Percentiles rank a stretch among this genome's conserved stretches.
Evolutionary conservation across 1,140 invertebrate species (phyloP).

Genomic region (Dendrolimus kikuchii): DNA sequence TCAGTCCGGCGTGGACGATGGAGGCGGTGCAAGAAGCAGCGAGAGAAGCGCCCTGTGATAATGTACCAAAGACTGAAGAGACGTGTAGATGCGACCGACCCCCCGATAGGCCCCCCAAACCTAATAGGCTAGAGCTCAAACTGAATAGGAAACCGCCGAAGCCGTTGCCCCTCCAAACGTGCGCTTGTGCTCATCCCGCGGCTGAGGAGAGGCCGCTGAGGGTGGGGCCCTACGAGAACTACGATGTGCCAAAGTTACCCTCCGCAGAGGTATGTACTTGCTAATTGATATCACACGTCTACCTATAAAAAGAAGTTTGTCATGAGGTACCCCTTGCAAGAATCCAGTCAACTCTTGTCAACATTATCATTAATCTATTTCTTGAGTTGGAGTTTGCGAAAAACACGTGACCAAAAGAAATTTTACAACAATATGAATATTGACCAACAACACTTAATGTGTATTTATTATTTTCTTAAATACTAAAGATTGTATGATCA

Average conservation of each 20-base stretch:
- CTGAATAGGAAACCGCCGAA: conserved; percentile 61
- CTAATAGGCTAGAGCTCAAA: conserved; percentile 62
- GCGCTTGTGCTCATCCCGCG: conserved; percentile 26
- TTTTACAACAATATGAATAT: no score
- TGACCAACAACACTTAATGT: no score
- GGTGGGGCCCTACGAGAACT: conserved; percentile 81
- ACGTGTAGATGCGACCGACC: conserved; percentile 34
- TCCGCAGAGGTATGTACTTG: conserved; percentile 65
- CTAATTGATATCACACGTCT: neutral
- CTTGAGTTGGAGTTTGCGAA: no score
- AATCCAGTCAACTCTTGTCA: no score
- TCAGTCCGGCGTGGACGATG: conserved; percentile 78
- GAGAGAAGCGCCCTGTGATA: conserved; percentile 10
- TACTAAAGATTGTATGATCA: no score
- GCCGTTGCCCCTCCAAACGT: conserved; percentile 33
- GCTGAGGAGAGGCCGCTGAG: conserved; percentile 30
- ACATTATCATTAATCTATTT: no score
- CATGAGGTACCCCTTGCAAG: no score
- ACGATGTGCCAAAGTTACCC: conserved; percentile 80
- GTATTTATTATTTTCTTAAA: no score
- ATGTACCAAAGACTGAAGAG: conserved; percentile 29
- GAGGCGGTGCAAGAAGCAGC: conserved; percentile 61
- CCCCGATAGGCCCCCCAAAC: conserved; percentile 44
- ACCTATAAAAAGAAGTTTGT: no score
- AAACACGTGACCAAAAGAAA: no score